Evolutionary conservation across 2,113 vertebrate genomes (phyloP).

Genomic region (Pimephales promelas): DNA sequence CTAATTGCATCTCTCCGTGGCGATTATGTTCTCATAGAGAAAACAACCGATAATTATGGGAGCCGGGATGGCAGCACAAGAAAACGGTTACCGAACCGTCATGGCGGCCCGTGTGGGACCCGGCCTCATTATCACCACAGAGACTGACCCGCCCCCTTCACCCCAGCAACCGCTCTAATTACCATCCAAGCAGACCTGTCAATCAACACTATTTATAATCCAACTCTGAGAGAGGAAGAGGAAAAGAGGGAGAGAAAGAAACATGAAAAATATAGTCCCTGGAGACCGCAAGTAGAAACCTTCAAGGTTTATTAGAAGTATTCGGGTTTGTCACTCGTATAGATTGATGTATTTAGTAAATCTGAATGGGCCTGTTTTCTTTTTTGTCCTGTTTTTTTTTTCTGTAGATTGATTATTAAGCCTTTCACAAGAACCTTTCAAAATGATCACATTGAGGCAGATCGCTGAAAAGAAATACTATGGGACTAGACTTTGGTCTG

Average conservation of each 20-base stretch:
- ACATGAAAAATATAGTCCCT: constrained; percentile 25
- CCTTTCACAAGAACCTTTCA: neutral
- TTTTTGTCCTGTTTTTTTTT: constrained; percentile 21
- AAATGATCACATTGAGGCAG: neutral
- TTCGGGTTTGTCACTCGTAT: neutral
- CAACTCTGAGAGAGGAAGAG: constrained; percentile 13
- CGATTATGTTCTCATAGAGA: constrained; percentile 78
- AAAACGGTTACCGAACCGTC: constrained; percentile 66
- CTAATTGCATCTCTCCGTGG: constrained; percentile 78
- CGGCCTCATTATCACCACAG: constrained; percentile 68
- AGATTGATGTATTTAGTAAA: neutral
- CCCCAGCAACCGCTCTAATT: constrained; percentile 58
- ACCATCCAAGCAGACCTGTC: constrained; percentile 55
- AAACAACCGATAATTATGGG: constrained; percentile 77
- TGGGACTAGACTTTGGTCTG: neutral
- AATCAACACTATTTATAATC: constrained; percentile 60
- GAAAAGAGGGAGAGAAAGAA: constrained; percentile 3
- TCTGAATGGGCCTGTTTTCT: constrained; percentile 9
- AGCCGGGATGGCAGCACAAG: constrained; percentile 54
- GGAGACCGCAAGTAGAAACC: neutral
- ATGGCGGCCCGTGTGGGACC: constrained; percentile 56
- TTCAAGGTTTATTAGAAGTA: constrained; percentile 12
- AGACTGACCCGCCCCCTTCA: constrained; percentile 60
- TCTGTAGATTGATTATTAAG: constrained; percentile 24
- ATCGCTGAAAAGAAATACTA: neutral